Conservation (phyloP, 2,888 invertebrate genomes). For the Embidobia sp. region DNA sequence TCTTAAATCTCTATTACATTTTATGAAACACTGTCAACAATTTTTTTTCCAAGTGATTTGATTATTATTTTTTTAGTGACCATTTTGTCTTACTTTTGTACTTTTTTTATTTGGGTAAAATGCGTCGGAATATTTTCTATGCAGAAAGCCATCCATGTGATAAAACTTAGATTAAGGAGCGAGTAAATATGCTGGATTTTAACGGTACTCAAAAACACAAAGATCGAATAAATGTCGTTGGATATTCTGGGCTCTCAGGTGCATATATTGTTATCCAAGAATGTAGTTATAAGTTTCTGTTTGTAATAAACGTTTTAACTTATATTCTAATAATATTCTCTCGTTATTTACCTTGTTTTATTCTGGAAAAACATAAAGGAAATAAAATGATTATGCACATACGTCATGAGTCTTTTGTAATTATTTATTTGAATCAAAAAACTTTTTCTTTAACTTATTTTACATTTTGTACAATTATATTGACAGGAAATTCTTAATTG, state of each 20-base stretch:
- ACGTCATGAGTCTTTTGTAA: too few species aligned
- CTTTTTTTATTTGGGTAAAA: constrained; percentile 8
- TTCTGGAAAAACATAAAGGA: neutral
- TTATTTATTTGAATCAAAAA: too few species aligned
- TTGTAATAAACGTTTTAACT: constrained; percentile 80
- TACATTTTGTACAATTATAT: neutral
- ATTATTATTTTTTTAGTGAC: too few species aligned
- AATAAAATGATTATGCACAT: constrained; percentile 13
- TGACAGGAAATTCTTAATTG: too few species aligned
- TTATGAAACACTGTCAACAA: too few species aligned
- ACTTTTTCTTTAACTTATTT: neutral
- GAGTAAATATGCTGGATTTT: constrained; percentile 22
- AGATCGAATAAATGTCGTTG: too few species aligned
- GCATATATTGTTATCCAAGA: constrained; percentile 77
- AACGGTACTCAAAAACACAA: constrained; percentile 19
- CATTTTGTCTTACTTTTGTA: neutral
- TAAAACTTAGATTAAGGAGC: constrained; percentile 61
- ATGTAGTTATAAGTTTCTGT: constrained; percentile 78
- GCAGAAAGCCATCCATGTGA: constrained; percentile 64
- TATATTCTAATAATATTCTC: constrained; percentile 66
- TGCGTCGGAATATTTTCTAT: constrained; percentile 39
- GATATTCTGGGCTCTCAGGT: constrained; percentile 78
- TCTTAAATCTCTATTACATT: too few species aligned
- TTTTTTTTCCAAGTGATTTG: too few species aligned
- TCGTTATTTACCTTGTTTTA: constrained; percentile 29